Evolutionary conservation across 2,113 vertebrate species (phyloP), one percentile per base, ranked within the genome.

Genomic region (Pungitius pungitius): DNA sequence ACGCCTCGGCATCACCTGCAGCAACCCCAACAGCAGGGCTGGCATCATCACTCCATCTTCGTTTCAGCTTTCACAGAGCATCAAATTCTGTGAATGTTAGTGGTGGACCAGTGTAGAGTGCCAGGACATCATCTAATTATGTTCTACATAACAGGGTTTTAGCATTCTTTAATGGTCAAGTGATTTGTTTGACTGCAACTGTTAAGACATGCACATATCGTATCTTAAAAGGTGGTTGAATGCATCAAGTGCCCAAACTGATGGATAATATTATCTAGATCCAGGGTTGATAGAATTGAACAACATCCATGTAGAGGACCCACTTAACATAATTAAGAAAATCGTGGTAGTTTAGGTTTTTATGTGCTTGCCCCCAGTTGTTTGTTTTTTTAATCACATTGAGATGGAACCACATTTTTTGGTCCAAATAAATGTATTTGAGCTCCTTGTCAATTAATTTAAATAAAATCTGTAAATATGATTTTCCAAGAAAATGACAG

Each of bases 101-200:
- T 64, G 10, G 54, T 69, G 40, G 47, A 22, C 52, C 40, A 26
- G 35, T 51, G 14, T 6, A 40, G 10, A 60, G 14, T 47, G 52
- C 49, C 24, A n/a, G 22, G 11, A 72, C 73, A 70, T 69, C 8
- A 51, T 49, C 8, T 52, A 27, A 11, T 57, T 39, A 73, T 37
- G 42, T 71, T 69, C 52, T 64, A 37, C 58, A 75, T 30, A 30
- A 30, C 6, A 30, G 30, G 3, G 6, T 35, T 35, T 35, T 56
- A 30, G 5, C n/a, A 10, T 30, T 45, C 79, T n/a, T 65, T 72
- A 56, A 71, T 42, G 22, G 68, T 47, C 0, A 14, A 20, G 24
- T 56, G 22, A 61, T 77, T 56, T 42, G 30, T 52, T 47, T 69
- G 8, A 66, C 68, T 69, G 62, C 56, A 59, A 70, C 70, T 33